These are phyloP conservation scores for Carassius auratus DNA, from an alignment of 2,113 vertebrate genomes.

Conservation along the genomic window DNA sequence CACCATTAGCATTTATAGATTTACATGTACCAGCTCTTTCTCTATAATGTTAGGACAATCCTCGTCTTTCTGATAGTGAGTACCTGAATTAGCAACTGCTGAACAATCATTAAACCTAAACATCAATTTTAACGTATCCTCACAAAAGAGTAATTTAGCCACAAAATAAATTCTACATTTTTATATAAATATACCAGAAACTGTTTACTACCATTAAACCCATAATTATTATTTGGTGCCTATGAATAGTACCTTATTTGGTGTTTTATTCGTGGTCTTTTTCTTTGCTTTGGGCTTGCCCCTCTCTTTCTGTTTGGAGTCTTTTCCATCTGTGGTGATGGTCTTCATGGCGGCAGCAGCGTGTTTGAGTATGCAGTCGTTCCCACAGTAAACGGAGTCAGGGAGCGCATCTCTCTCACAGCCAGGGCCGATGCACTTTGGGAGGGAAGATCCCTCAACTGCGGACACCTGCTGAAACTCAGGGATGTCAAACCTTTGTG, in stretches of 20 bases:
- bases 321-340: conserved; percentile 87
- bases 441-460: conserved; percentile 69
- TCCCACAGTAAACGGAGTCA: conserved; percentile 95
- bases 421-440: conserved; percentile 92
- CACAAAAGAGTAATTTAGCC: neutral
- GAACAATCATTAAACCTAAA: neutral
- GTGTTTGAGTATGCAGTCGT: conserved; percentile 91
- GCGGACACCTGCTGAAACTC: conserved; percentile 61
- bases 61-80: neutral
- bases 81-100: conserved; percentile 16
- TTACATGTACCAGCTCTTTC: neutral
- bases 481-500: conserved; percentile 41
- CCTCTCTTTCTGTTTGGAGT: conserved; percentile 80
- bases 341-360: conserved; percentile 93
- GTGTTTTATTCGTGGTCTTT: conserved; percentile 58
- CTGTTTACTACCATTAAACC: neutral
- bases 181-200: neutral
- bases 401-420: conserved; percentile 87
- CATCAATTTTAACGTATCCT: neutral
- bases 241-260: conserved; percentile 70
- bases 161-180: too few species aligned
- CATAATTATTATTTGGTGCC: too few species aligned
- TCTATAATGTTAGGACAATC: too few species aligned
- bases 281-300: conserved; percentile 76
- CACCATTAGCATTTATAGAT: neutral